phyloP scores from a whole-genome alignment of 2,888 invertebrate species.

The Nomada goodeniana region DNA sequence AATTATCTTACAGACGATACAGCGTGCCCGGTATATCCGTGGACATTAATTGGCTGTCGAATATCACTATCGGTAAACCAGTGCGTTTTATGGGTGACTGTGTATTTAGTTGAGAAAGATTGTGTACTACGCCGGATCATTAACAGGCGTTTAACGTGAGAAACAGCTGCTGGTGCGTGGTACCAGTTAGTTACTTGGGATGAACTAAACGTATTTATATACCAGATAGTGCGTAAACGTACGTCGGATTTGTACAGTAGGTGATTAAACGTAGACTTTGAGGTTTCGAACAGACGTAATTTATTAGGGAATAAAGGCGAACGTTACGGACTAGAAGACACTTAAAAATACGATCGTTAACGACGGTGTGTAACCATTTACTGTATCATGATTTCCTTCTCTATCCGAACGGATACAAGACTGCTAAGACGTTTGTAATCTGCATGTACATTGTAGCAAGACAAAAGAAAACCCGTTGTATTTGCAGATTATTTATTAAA shows the following conservation, averaged over 20 bases:
- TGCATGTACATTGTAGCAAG: slow-evolving; percentile 66
- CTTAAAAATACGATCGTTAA: slow-evolving; percentile 56
- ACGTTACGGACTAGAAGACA: slow-evolving; percentile 70
- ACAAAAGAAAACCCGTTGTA: slow-evolving; percentile 37
- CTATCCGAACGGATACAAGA: slow-evolving; percentile 61
- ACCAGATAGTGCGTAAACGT: slow-evolving; percentile 69
- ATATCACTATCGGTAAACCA: slow-evolving; percentile 27
- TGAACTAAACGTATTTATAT: slow-evolving; percentile 54
- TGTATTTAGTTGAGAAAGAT: slow-evolving; percentile 19
- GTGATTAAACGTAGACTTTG: slow-evolving; percentile 69
- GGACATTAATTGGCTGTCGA: slow-evolving; percentile 29
- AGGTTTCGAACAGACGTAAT: slow-evolving; percentile 77
- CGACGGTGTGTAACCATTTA: slow-evolving; percentile 40
- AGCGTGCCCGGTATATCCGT: slow-evolving; percentile 13
- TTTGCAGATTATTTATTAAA: slow-evolving; percentile 76
- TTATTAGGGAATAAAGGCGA: slow-evolving; percentile 80
- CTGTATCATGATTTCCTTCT: slow-evolving; percentile 49
- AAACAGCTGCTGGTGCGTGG: slow-evolving; percentile 29
- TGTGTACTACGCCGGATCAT: neutral
- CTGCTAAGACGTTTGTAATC: slow-evolving; percentile 58
- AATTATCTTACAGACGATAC: slow-evolving; percentile 11
- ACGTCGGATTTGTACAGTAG: slow-evolving; percentile 79
- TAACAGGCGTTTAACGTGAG: slow-evolving; percentile 10
- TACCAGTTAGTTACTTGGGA: slow-evolving; percentile 28
- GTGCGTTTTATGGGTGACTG: slow-evolving; percentile 35